A percentile compares a stretch with the other conserved stretches of the same genome.
Evolutionary conservation across 2,797 vertebrate species (phyloP).

Genomic region (Stomatorhinus walkeri): DNA sequence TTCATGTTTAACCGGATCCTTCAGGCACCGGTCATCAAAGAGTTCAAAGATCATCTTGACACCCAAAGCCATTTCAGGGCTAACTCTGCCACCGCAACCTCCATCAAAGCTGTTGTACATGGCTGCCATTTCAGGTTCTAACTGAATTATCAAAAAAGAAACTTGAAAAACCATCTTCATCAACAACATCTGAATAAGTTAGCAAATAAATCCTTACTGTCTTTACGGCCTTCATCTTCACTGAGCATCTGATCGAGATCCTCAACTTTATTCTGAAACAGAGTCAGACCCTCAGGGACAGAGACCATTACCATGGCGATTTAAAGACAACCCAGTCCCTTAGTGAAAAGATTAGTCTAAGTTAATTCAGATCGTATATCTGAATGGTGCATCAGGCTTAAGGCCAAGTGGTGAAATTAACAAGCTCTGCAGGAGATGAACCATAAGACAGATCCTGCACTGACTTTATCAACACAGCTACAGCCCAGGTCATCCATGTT

Average conservation of each 20-base stretch:
- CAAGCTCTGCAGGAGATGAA: neutral
- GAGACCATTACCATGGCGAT: neutral
- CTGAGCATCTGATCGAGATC: constrained; percentile 64
- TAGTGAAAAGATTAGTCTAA: neutral
- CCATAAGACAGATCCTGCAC: neutral
- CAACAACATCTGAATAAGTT: neutral
- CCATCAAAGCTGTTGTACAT: neutral
- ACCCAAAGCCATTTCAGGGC: too few relatives aligned
- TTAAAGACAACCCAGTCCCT: neutral
- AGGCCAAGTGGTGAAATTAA: neutral
- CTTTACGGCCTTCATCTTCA: constrained; percentile 59
- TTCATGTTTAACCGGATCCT: neutral
- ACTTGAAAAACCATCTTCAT: neutral
- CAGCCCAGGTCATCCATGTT: constrained; percentile 73
- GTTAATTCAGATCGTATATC: neutral
- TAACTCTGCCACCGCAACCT: neutral
- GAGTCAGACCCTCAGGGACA: neutral
- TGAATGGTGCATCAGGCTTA: neutral
- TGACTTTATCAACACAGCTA: constrained; percentile 85
- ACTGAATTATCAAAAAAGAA: neutral
- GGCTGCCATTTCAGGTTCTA: neutral
- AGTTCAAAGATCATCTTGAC: neutral
- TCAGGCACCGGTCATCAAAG: neutral
- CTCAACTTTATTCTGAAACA: constrained; percentile 85
- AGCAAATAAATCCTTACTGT: constrained; percentile 44